Percentiles rank a stretch among this genome's conserved stretches.
phyloP scores from a whole-genome alignment of 1,140 invertebrate species.

The Drosophila hydei region DNA sequence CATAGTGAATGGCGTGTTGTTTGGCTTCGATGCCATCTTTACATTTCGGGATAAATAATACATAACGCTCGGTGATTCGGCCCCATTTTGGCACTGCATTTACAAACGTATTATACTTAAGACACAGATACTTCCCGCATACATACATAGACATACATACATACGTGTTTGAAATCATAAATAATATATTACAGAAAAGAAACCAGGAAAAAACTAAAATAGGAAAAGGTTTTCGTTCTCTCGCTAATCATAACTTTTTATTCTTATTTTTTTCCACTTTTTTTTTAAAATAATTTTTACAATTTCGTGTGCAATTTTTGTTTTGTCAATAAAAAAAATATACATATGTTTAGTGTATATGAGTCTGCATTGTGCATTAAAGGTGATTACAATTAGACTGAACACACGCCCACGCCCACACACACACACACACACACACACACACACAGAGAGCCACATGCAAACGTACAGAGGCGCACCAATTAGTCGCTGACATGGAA shows the following conservation, averaged over 20 bases:
- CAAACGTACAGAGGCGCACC: constrained; percentile 1
- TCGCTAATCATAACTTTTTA: constrained; percentile 13
- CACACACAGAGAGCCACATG: constrained; percentile 5
- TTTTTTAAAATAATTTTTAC: constrained; percentile 26
- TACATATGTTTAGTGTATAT: not conserved
- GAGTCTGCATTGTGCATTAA: constrained; percentile 16
- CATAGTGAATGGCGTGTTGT: constrained; percentile 89
- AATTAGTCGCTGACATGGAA: constrained; percentile 33
- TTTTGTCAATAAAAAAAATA: constrained; percentile 39
- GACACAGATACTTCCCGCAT: not conserved
- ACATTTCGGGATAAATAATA: constrained; percentile 87
- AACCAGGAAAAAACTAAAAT: not conserved
- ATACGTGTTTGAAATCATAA: constrained; percentile 7
- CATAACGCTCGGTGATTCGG: too few species aligned
- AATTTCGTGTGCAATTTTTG: constrained; percentile 17
- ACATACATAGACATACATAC: not conserved
- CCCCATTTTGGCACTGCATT: constrained; percentile 43
- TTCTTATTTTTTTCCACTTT: constrained; percentile 12
- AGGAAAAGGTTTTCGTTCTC: constrained; percentile 12
- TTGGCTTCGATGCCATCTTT: constrained; percentile 90
- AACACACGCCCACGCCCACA: constrained; percentile 8
- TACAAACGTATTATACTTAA: constrained; percentile 34
- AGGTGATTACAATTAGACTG: constrained; percentile 32
- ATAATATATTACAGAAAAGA: constrained; percentile 1
- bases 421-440: not conserved